phyloP scores from a whole-genome alignment of 1,140 invertebrate genomes.

The Armadillidium nasatum region DNA sequence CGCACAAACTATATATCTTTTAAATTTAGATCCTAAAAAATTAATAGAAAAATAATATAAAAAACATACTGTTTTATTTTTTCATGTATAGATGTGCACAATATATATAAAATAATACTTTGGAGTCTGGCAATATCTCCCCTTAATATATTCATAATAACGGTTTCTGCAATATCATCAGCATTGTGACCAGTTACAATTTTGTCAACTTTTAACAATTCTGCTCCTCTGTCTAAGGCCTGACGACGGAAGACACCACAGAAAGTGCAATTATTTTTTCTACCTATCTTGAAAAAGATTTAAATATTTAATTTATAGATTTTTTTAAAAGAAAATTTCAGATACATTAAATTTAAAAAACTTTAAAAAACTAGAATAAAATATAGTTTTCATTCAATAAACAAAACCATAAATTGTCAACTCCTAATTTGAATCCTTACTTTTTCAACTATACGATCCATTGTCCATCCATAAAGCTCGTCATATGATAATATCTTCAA shows the following conservation, averaged over 20 bases:
- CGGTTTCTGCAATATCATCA: constrained; percentile 98
- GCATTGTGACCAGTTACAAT: constrained; percentile 99
- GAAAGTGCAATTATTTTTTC: constrained; percentile 98
- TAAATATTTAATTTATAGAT: background rate
- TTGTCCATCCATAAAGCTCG: constrained; percentile 99
- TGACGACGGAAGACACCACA: constrained; percentile 96
- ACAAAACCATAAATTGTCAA: no score
- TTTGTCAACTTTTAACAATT: constrained; percentile 78
- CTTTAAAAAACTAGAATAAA: background rate
- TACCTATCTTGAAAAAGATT: constrained; percentile 65
- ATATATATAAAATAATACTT: no score
- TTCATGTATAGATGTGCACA: constrained; percentile 67
- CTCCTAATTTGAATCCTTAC: constrained; percentile 47
- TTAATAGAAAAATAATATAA: no score
- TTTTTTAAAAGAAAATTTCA: background rate
- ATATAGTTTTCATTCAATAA: background rate
- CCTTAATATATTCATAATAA: constrained; percentile 94
- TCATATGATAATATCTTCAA: constrained; percentile 96
- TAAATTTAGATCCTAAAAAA: no score
- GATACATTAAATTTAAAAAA: background rate
- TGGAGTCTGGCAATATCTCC: constrained; percentile 92
- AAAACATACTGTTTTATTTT: constrained; percentile 39
- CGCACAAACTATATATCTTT: no score
- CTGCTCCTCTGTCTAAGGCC: constrained; percentile 89
- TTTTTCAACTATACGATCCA: constrained; percentile 95